phyloP scores from a whole-genome alignment of 1,140 invertebrate genomes.

The Drosophila carrolli region DNA sequence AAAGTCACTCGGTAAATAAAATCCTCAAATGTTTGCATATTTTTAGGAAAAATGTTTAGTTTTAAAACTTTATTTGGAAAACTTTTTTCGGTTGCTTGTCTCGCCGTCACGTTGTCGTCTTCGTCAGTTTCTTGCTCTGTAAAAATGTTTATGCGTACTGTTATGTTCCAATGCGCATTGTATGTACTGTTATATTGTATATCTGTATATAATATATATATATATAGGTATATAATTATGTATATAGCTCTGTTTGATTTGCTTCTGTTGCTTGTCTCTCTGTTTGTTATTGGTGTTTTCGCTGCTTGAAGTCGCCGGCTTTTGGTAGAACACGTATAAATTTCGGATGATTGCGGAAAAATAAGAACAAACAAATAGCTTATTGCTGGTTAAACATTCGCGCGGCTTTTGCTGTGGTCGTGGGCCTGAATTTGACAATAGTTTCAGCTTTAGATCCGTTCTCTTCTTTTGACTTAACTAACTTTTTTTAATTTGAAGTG shows the following conservation, averaged over 20 bases:
- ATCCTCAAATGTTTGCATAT: conserved; percentile 41
- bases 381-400: conserved; percentile 2
- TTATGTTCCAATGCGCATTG: conserved; percentile 51
- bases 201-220: conserved; percentile 70
- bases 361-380: conserved; percentile 11
- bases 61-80: conserved; percentile 84
- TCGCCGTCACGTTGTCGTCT: conserved; percentile 31
- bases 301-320: conserved; percentile 14
- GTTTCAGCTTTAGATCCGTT: conserved; percentile 46
- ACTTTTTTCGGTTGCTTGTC: conserved; percentile 71
- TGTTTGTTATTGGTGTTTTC: conserved; percentile 36
- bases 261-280: conserved; percentile 75
- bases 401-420: conserved; percentile 27
- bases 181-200: conserved; percentile 70
- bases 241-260: conserved; percentile 83
- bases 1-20: conserved; percentile 56
- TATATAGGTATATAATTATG: conserved; percentile 72
- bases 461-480: conserved; percentile 55
- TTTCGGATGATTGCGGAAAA: conserved; percentile 4
- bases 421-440: conserved; percentile 37
- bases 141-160: conserved; percentile 72
- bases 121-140: conserved; percentile 54
- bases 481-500: conserved; percentile 68
- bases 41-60: conserved; percentile 81
- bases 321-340: neutral